Evolutionary conservation across 1,140 invertebrate genomes (phyloP).

Genomic region (Lasioglossum albipes): DNA sequence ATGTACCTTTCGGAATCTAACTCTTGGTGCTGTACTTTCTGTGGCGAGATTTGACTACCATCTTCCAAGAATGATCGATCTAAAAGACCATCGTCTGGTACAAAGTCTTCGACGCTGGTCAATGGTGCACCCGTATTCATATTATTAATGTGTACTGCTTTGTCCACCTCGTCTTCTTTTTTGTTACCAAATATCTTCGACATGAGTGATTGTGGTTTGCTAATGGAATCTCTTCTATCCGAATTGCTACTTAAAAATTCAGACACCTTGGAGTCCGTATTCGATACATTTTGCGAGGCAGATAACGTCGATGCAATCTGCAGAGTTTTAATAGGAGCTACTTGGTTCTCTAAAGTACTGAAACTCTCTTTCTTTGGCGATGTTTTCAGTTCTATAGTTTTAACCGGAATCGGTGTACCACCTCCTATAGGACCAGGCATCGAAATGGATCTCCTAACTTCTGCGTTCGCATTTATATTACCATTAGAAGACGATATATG

Average conservation of each 20-base stretch:
- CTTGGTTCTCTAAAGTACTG: slow-evolving; percentile 36
- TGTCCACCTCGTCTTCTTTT: slow-evolving; percentile 68
- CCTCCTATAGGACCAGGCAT: slow-evolving; percentile 77
- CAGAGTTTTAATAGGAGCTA: slow-evolving; percentile 41
- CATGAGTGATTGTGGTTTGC: slow-evolving; percentile 71
- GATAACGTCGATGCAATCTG: slow-evolving; percentile 14
- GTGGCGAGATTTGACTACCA: slow-evolving; percentile 76
- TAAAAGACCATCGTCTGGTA: slow-evolving; percentile 88
- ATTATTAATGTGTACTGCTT: slow-evolving; percentile 50
- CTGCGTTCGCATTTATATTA: slow-evolving; percentile 49
- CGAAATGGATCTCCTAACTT: slow-evolving; percentile 66
- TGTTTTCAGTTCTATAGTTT: slow-evolving; percentile 69
- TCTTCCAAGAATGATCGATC: slow-evolving; percentile 93
- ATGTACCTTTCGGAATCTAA: slow-evolving; percentile 84
- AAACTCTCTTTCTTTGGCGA: slow-evolving; percentile 66
- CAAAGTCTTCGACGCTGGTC: slow-evolving; percentile 91
- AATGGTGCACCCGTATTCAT: slow-evolving; percentile 62
- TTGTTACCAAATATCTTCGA: slow-evolving; percentile 77
- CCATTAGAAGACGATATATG: slow-evolving; percentile 63
- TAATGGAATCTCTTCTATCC: slow-evolving; percentile 62
- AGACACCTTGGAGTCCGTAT: slow-evolving; percentile 39
- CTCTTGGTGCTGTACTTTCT: slow-evolving; percentile 77
- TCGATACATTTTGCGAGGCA: slow-evolving; percentile 37
- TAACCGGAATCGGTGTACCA: slow-evolving; percentile 77
- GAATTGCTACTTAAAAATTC: slow-evolving; percentile 51